Percentiles rank a stretch among this genome's conserved stretches.
Evolutionary conservation across 1,140 invertebrate species (phyloP).

Genomic region (Neodiprion pinetum): DNA sequence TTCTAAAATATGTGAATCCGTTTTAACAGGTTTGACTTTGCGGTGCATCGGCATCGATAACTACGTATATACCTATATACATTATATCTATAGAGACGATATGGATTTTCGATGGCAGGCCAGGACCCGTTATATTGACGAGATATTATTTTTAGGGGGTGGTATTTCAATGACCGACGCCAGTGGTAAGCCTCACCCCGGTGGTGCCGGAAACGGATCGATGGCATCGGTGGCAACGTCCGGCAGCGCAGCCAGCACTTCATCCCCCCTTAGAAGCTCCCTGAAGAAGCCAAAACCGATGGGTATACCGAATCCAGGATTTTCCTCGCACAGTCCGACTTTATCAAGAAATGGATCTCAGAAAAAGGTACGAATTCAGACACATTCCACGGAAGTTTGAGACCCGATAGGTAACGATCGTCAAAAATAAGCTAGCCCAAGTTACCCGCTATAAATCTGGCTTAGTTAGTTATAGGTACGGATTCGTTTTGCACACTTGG

Average conservation of each 20-base stretch:
- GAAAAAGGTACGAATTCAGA: conserved; percentile 88
- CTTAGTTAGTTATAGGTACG: too few species aligned
- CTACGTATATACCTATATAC: too few species aligned
- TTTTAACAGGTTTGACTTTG: too few species aligned
- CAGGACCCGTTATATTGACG: too few species aligned
- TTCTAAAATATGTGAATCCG: too few species aligned
- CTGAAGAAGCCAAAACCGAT: conserved; percentile 81
- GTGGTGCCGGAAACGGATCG: conserved; percentile 76
- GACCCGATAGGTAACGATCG: neutral
- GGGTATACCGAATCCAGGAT: conserved; percentile 87
- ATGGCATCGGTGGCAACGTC: conserved; percentile 77
- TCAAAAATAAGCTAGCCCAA: neutral
- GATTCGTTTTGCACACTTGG: too few species aligned
- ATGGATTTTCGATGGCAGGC: too few species aligned
- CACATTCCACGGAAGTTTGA: conserved; percentile 85
- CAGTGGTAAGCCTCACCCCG: conserved; percentile 78
- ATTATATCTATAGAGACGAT: too few species aligned
- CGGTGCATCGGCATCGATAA: too few species aligned
- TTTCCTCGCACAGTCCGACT: conserved; percentile 79
- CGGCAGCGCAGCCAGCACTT: conserved; percentile 66
- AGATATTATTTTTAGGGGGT: conserved; percentile 53
- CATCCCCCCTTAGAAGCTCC: conserved; percentile 80
- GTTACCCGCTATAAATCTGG: too few species aligned
- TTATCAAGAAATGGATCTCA: conserved; percentile 81
- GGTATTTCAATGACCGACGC: conserved; percentile 81